Evolutionary conservation across 2,797 vertebrate species (phyloP).

Genomic region (Myotis planiceps): DNA sequence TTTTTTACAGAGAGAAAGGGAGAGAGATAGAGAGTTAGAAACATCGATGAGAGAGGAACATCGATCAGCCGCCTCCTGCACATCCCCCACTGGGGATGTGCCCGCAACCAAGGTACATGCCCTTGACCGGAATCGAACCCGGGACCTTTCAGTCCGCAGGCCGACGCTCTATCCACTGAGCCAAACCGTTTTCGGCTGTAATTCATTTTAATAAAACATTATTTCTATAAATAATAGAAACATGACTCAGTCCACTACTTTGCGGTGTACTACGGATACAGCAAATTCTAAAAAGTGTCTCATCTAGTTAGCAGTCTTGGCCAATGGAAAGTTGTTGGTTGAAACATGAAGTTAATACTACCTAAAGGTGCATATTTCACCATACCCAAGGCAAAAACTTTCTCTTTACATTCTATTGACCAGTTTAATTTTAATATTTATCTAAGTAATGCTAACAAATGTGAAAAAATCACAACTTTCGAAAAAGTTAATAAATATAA

Average conservation of each 20-base stretch:
- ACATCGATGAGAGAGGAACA: too few relatives aligned
- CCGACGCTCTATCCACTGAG: too few relatives aligned
- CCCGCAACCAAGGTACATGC: too few relatives aligned
- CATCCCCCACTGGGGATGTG: too few relatives aligned
- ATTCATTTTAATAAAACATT: slow-evolving; percentile 22
- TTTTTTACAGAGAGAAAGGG: too few relatives aligned
- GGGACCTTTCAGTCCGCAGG: too few relatives aligned
- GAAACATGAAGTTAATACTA: neutral
- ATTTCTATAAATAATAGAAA: slow-evolving; percentile 1
- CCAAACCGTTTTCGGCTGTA: too few relatives aligned
- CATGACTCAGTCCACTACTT: neutral
- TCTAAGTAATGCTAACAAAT: neutral
- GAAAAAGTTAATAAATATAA: neutral
- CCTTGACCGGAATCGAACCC: too few relatives aligned
- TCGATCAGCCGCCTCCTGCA: too few relatives aligned
- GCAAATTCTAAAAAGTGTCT: neutral
- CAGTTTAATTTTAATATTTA: neutral
- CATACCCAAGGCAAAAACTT: neutral
- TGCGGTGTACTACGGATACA: neutral
- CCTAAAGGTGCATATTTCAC: neutral
- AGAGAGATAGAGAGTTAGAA: too few relatives aligned
- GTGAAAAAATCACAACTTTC: neutral
- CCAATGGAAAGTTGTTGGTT: neutral
- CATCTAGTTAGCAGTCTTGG: neutral
- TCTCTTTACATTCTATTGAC: neutral